Evolutionary conservation across 2,797 vertebrate species (phyloP).

Genomic region (Falco berigora): DNA sequence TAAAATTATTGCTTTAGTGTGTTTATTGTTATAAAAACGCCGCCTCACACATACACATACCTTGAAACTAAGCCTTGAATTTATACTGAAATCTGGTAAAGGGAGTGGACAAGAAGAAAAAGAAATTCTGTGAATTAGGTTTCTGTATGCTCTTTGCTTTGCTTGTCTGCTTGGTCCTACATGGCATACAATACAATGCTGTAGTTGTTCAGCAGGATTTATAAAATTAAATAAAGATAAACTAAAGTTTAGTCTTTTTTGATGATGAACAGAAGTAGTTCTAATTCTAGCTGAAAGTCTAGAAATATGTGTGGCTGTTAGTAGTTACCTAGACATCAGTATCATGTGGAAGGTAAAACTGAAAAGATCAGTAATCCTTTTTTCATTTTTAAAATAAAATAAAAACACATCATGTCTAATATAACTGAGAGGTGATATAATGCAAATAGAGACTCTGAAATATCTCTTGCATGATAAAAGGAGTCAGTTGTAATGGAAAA

Average conservation of each 20-base stretch:
- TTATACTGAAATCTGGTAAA: not conserved
- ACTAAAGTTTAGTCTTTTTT: not conserved
- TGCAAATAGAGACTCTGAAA: not conserved
- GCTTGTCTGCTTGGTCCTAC: not conserved
- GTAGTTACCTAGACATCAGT: not conserved
- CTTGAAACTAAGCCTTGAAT: not conserved
- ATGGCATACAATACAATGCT: not conserved
- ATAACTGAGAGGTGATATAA: not conserved
- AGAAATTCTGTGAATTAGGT: not conserved
- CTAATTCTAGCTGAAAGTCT: not conserved
- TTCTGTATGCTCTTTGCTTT: not conserved
- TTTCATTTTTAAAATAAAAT: not conserved
- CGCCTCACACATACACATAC: not conserved
- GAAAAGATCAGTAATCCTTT: not conserved
- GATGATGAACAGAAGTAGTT: not conserved
- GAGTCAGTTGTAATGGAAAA: not conserved
- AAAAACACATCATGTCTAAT: not conserved
- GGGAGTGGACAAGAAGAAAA: not conserved
- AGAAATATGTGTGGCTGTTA: not conserved
- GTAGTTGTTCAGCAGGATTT: not conserved
- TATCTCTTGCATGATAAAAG: not conserved
- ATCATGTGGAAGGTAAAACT: not conserved
- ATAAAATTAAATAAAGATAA: not conserved
- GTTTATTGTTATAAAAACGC: not conserved
- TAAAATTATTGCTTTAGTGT: not conserved